A percentile compares a stretch with the other conserved stretches of the same genome.
These are phyloP conservation scores for Drepanosiphum platanoidis DNA, from an alignment of 2,888 invertebrate genomes.

Conservation along the genomic window DNA sequence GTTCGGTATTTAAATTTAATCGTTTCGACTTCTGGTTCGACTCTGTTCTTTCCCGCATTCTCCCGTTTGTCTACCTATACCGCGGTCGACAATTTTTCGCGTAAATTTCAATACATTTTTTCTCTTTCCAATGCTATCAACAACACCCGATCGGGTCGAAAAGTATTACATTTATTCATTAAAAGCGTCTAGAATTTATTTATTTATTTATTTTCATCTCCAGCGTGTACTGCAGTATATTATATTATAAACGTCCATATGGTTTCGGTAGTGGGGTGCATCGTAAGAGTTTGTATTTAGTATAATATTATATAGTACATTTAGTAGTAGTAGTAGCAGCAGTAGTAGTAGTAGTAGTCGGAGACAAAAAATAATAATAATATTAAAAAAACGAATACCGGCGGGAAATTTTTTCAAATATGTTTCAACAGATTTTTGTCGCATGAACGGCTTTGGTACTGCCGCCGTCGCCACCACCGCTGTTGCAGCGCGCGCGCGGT, in stretches of 20 bases:
- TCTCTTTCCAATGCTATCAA: no score
- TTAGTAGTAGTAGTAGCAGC: neutral
- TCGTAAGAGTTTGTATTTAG: neutral
- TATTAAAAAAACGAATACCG: conserved; percentile 22
- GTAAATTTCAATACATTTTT: no score
- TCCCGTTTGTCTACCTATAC: no score
- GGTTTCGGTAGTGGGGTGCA: neutral
- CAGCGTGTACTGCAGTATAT: no score
- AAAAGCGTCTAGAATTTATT: no score
- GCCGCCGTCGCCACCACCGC: conserved; percentile 22
- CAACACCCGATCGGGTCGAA: no score
- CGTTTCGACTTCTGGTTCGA: no score
- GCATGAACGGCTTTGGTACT: conserved; percentile 52
- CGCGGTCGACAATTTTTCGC: no score
- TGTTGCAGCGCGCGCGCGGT: neutral
- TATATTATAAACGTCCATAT: neutral
- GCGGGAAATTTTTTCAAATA: conserved; percentile 48
- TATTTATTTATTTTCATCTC: no score
- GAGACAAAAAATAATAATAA: conserved; percentile 15
- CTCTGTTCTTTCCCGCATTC: no score
- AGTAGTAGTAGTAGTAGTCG: neutral
- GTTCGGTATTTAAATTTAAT: no score
- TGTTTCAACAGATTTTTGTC: conserved; percentile 60
- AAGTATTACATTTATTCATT: no score
- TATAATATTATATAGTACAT: neutral